Evolutionary conservation across 2,113 vertebrate genomes (phyloP).

Genomic region (Oenanthe oenanthe): DNA sequence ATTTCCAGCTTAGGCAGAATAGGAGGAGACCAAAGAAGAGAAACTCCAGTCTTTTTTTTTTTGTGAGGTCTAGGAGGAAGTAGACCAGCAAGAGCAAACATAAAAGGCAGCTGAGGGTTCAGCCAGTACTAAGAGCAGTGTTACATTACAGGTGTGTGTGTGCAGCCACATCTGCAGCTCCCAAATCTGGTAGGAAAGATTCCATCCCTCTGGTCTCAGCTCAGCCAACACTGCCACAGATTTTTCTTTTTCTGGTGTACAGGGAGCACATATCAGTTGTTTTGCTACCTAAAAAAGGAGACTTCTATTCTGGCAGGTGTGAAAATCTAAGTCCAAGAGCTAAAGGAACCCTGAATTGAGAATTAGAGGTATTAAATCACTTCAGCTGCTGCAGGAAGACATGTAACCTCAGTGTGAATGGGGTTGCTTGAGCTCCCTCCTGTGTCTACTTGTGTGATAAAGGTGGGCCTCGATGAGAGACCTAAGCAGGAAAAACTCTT

Average conservation of each 20-base stretch:
- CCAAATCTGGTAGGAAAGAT: background rate
- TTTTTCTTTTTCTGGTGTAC: background rate
- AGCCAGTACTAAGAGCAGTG: background rate
- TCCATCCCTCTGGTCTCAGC: background rate
- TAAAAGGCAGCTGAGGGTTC: background rate
- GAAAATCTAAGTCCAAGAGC: background rate
- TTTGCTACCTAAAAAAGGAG: background rate
- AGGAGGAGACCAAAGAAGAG: background rate
- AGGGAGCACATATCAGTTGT: background rate
- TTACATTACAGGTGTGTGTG: background rate
- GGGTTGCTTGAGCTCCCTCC: slow-evolving; percentile 70
- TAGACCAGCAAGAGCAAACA: background rate
- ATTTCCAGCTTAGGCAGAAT: background rate
- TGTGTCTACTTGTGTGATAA: slow-evolving; percentile 59
- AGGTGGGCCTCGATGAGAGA: slow-evolving; percentile 4
- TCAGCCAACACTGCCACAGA: background rate
- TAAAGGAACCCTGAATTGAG: background rate
- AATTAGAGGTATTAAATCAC: background rate
- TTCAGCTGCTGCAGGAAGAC: background rate
- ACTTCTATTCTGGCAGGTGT: background rate
- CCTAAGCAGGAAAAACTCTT: background rate
- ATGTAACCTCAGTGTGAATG: slow-evolving; percentile 14
- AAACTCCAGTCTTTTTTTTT: background rate
- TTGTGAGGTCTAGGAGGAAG: background rate
- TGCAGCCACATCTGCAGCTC: background rate